Conservation (phyloP, 2,888 invertebrate genomes). For the Seira ritae region DNA sequence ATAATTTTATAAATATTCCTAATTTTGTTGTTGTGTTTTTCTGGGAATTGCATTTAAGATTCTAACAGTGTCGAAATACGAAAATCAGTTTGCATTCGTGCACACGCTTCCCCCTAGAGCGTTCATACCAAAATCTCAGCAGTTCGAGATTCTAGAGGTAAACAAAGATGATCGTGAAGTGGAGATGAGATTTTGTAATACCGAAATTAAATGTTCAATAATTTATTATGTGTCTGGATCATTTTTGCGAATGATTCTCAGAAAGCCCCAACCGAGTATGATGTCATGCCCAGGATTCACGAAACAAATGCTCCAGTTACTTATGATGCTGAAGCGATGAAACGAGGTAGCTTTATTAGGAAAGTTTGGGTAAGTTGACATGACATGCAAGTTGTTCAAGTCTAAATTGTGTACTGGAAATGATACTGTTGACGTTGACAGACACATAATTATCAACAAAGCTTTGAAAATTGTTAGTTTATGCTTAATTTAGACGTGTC, state of each 20-base stretch:
- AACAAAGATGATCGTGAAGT: background rate
- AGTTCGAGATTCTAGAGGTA: slow-evolving; percentile 66
- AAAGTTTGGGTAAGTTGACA: no score
- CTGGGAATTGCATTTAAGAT: slow-evolving; percentile 41
- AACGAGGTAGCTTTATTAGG: slow-evolving; percentile 61
- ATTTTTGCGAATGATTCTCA: slow-evolving; percentile 27
- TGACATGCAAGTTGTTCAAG: no score
- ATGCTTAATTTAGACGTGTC: no score
- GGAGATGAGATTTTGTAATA: no score
- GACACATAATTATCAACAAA: no score
- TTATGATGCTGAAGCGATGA: slow-evolving; percentile 63
- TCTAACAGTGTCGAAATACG: slow-evolving; percentile 61
- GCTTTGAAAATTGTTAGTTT: no score
- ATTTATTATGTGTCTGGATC: no score
- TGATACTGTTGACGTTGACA: no score
- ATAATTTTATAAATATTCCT: background rate
- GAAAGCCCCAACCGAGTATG: slow-evolving; percentile 64
- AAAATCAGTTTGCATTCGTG: slow-evolving; percentile 62
- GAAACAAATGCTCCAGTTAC: slow-evolving; percentile 63
- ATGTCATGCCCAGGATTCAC: slow-evolving; percentile 65
- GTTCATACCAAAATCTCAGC: slow-evolving; percentile 67
- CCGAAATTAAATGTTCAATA: no score
- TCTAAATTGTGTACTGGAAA: no score
- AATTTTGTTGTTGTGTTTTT: no score
- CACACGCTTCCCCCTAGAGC: slow-evolving; percentile 61